phyloP scores from a whole-genome alignment of 2,888 invertebrate genomes.

The Volucella zonaria region DNA sequence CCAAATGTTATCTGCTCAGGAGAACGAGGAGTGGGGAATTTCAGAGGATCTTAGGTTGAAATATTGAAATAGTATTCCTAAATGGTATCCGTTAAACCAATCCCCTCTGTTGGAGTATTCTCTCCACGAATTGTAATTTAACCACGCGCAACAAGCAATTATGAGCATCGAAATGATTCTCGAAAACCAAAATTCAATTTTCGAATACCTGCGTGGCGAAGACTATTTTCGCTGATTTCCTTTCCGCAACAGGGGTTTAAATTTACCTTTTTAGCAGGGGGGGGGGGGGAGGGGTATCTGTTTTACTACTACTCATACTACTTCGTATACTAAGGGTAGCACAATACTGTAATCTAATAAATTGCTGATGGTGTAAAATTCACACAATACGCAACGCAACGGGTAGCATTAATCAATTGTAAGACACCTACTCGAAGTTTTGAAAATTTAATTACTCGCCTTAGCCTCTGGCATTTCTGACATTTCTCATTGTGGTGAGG shows the following conservation, averaged over 20 bases:
- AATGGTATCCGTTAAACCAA: not conserved
- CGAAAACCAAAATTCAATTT: constrained; percentile 51
- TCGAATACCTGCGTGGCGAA: constrained; percentile 48
- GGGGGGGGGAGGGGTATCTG: too few relatives aligned
- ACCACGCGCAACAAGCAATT: constrained; percentile 70
- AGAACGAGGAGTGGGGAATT: too few relatives aligned
- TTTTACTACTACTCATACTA: not conserved
- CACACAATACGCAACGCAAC: constrained; percentile 55
- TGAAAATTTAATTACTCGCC: constrained; percentile 73
- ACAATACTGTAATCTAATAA: constrained; percentile 67
- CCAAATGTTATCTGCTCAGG: constrained; percentile 44
- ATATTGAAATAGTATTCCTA: too few relatives aligned
- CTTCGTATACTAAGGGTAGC: not conserved
- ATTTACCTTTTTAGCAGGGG: constrained; percentile 8
- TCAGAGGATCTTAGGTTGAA: too few relatives aligned
- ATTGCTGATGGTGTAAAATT: constrained; percentile 66
- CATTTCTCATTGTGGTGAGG: constrained; percentile 69
- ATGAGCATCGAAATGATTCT: constrained; percentile 64
- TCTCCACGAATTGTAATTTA: constrained; percentile 37
- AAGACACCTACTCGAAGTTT: constrained; percentile 72
- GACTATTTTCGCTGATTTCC: constrained; percentile 15
- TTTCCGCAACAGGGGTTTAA: not conserved
- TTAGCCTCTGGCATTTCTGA: constrained; percentile 69
- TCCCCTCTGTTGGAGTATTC: not conserved
- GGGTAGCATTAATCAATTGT: constrained; percentile 73